Evolutionary conservation across 2,113 vertebrate species (phyloP).

Genomic region (Pachyramphus minor): DNA sequence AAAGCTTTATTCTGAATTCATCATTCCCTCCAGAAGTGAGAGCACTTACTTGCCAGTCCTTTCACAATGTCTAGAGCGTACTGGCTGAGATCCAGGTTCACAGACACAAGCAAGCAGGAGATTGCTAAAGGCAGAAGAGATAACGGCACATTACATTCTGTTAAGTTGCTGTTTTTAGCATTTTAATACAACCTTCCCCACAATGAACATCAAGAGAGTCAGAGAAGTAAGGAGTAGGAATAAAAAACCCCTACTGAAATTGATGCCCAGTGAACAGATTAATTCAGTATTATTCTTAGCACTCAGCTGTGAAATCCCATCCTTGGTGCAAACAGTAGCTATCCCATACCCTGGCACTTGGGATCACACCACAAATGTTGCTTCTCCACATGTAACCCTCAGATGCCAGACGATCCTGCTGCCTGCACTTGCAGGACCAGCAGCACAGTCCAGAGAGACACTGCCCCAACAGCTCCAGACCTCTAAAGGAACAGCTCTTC

Average conservation of each 20-base stretch:
- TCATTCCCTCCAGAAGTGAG: not conserved
- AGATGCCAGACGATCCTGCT: not conserved
- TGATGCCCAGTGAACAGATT: not conserved
- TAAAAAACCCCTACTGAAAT: not conserved
- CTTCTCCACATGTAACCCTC: not conserved
- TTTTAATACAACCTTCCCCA: not conserved
- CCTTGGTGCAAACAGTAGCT: not conserved
- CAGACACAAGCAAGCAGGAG: constrained; percentile 84
- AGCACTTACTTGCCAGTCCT: constrained; percentile 87
- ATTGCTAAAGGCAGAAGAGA: constrained; percentile 77
- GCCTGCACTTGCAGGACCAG: not conserved
- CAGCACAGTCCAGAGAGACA: not conserved
- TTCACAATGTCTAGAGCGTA: constrained; percentile 93
- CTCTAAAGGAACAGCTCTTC: not conserved
- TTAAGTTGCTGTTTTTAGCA: not conserved
- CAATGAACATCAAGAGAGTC: not conserved
- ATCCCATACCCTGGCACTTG: not conserved
- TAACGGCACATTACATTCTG: not conserved
- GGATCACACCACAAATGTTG: not conserved
- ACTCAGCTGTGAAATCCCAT: not conserved
- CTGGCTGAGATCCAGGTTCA: constrained; percentile 95
- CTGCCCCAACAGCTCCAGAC: not conserved
- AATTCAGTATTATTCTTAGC: constrained; percentile 13
- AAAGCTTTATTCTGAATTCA: not conserved
- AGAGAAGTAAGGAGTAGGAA: not conserved